These are phyloP conservation scores for Phalangium opilio DNA, from an alignment of 2,888 invertebrate genomes.

Conservation along the genomic window DNA sequence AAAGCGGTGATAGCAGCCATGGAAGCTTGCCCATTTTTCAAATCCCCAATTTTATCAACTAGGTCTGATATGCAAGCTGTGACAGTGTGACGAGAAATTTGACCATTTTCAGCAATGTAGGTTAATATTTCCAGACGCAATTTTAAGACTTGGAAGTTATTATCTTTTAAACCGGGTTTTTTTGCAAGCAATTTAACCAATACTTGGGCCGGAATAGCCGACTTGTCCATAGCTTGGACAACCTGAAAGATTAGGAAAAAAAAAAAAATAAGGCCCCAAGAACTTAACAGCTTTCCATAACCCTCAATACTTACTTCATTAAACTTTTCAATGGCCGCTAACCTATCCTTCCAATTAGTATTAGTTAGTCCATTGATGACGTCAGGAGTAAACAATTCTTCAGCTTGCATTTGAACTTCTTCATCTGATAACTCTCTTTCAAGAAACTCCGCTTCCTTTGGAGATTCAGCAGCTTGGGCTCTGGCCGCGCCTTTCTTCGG, in stretches of 20 bases:
- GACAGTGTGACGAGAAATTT: conserved; percentile 52
- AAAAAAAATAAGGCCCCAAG: too few relatives aligned
- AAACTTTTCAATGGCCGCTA: conserved; percentile 58
- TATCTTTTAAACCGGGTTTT: conserved; percentile 75
- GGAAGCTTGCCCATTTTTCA: conserved; percentile 54
- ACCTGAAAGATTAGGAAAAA: conserved; percentile 21
- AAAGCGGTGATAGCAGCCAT: conserved; percentile 55
- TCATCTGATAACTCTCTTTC: conserved; percentile 35
- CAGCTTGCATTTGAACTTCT: conserved; percentile 57
- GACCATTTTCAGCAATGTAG: conserved; percentile 55
- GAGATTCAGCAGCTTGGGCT: conserved; percentile 24
- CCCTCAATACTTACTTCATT: conserved; percentile 32
- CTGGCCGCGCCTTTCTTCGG: conserved; percentile 30
- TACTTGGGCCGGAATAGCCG: conserved; percentile 55
- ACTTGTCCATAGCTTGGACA: conserved; percentile 44
- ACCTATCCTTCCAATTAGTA: conserved; percentile 69
- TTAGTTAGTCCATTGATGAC: conserved; percentile 51
- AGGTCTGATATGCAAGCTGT: conserved; percentile 62
- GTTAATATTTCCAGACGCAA: conserved; percentile 62
- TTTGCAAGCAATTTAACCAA: conserved; percentile 53
- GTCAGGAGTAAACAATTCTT: conserved; percentile 47
- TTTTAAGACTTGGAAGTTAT: conserved; percentile 79
- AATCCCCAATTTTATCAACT: conserved; percentile 67
- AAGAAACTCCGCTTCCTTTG: conserved; percentile 39
- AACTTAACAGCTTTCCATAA: too few relatives aligned